A percentile compares a stretch with the other conserved stretches of the same genome.
These are phyloP conservation scores for Pogona vitticeps DNA, from an alignment of 2,113 vertebrate species.

Conservation along the genomic window DNA sequence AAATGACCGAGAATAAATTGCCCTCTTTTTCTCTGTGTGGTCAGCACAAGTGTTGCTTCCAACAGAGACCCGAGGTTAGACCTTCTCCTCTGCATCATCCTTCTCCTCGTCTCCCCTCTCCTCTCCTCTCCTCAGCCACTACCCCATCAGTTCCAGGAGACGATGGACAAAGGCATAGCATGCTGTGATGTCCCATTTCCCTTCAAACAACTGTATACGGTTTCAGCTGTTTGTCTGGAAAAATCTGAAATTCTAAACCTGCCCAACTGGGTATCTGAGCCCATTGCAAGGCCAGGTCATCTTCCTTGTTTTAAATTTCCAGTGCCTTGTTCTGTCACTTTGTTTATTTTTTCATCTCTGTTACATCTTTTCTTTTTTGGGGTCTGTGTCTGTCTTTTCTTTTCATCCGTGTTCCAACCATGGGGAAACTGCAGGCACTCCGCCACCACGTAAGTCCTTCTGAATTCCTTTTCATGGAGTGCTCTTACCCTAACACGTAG, in stretches of 20 bases:
- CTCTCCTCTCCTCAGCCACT: not conserved
- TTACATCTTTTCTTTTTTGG: constrained; percentile 76
- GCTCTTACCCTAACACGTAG: constrained; percentile 62
- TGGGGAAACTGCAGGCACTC: constrained; percentile 87
- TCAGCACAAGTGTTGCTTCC: too few relatives aligned
- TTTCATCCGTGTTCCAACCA: constrained; percentile 84
- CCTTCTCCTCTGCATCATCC: not conserved
- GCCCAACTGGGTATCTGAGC: not conserved
- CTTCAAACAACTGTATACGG: not conserved
- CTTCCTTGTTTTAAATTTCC: constrained; percentile 52
- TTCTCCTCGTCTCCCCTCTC: not conserved
- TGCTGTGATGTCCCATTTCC: not conserved
- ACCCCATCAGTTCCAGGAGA: too few relatives aligned
- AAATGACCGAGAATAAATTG: not conserved
- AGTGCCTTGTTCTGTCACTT: constrained; percentile 56
- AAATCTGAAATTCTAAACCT: not conserved
- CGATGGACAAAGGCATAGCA: not conserved
- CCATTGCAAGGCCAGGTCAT: not conserved
- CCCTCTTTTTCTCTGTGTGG: not conserved
- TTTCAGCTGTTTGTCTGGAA: too few relatives aligned
- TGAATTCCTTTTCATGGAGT: constrained; percentile 65
- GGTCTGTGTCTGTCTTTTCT: constrained; percentile 74
- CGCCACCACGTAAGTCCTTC: constrained; percentile 94
- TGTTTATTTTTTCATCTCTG: constrained; percentile 74
- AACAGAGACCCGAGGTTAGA: not conserved